Evolutionary conservation across 2,888 invertebrate species (phyloP), one percentile per base, ranked within the genome.

Genomic region (Agrypnus murinus): DNA sequence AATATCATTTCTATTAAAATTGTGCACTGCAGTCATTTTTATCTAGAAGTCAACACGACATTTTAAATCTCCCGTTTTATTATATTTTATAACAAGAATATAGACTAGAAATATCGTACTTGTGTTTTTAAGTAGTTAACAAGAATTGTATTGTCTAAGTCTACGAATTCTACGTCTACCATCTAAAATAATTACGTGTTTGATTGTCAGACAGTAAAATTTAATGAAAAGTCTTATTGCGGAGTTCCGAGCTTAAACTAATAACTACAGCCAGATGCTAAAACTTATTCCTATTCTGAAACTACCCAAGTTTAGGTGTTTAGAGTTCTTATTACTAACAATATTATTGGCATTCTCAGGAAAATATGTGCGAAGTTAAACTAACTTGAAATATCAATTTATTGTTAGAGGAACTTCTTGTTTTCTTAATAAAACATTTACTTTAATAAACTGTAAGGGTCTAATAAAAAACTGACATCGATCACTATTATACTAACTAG

Each of bases 281-380:
- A 31, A 25, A 50, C 50, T 32, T 50, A 50, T 50, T 31, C 25
- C 10, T 19, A 8, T 9, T 6, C 9, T 10, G 46, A 46, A 46
- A 46, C 19, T 46, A 19, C 46, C 17, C 25, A 50, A 50, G 50
- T 50, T 46, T 50, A 32, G 50, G n/a, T 50, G 32, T 50, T 50
- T 50, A 32, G 50, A 31, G 50, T 31, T 50, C 31, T 50, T 50
- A 50, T 50, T 50, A 12, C 50, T 19, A 15, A 50, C 9, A 32
- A 10, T 31, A 50, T 50, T 32, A 31, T 50, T 32, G 31, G 31
- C 31, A n/a, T 12, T 12, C 25, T 10, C 10, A 31, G 12, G 31
- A 12, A 50, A 50, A 50, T 50, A 50, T 32, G 50, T 50, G 31
- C 25, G 31, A 50, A 50, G 50, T 50, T n/a, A 8, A n/a, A 25